Conservation (phyloP, 2,888 invertebrate species). For the Silvanus unidentatus region DNA sequence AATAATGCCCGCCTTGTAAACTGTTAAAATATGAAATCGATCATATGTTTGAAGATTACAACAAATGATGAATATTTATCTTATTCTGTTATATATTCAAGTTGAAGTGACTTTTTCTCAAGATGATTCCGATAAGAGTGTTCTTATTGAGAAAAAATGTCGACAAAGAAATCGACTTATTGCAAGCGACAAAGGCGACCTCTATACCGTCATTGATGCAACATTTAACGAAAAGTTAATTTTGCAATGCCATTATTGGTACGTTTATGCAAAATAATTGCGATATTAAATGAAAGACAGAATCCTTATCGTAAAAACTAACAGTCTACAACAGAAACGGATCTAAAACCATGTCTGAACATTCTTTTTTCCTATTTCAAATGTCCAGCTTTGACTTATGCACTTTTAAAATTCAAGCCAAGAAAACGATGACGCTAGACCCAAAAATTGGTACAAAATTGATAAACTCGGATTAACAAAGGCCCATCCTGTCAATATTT, state of each 20-base stretch:
- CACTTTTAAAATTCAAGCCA: conserved; percentile 28
- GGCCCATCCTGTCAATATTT: conserved; percentile 45
- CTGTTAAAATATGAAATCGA: conserved; percentile 5
- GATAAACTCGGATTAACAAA: conserved; percentile 36
- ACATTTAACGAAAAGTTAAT: conserved; percentile 42
- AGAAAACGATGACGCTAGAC: conserved; percentile 41
- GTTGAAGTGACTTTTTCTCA: not conserved
- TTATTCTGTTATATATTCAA: not conserved
- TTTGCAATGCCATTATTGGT: conserved; percentile 50
- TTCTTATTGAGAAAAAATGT: conserved; percentile 36
- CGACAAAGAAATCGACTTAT: conserved; percentile 46
- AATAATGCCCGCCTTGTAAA: conserved; percentile 1
- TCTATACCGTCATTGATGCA: conserved; percentile 47
- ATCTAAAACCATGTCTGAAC: too few species aligned
- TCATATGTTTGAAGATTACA: not conserved
- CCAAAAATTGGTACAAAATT: conserved; percentile 51
- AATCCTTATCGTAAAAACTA: not conserved
- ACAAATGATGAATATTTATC: not conserved
- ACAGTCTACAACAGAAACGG: too few species aligned
- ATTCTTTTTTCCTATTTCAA: not conserved
- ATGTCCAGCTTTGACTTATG: not conserved
- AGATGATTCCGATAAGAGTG: not conserved
- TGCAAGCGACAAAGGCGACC: conserved; percentile 44
- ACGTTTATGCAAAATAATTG: conserved; percentile 30
- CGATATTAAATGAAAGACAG: conserved; percentile 1